Conservation (phyloP, 2,113 vertebrate species). For the Recurvirostra avosetta region DNA sequence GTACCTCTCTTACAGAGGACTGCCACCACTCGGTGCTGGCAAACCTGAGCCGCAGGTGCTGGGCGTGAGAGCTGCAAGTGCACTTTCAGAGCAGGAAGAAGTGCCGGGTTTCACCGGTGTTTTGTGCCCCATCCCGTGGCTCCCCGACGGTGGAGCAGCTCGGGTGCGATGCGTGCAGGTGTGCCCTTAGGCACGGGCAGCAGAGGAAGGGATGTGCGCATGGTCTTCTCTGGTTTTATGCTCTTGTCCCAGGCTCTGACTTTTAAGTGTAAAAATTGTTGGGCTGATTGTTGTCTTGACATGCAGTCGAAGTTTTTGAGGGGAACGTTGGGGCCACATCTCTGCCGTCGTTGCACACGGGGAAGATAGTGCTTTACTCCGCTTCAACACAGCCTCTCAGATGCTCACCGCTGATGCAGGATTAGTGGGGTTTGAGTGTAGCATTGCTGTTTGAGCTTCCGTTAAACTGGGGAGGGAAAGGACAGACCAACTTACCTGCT, state of each 20-base stretch:
- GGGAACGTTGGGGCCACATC: background rate
- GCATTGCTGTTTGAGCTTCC: accelerated
- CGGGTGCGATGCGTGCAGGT: accelerated
- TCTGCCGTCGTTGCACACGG: too few species aligned
- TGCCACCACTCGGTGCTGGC: background rate
- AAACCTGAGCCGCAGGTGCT: background rate
- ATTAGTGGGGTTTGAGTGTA: background rate
- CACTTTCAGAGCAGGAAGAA: background rate
- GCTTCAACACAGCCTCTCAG: accelerated
- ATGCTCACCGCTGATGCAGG: accelerated
- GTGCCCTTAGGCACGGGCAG: background rate
- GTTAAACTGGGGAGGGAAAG: background rate
- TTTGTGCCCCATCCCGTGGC: background rate
- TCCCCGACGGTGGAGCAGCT: background rate
- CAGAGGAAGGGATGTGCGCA: accelerated
- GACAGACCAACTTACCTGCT: background rate
- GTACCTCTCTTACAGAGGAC: too few species aligned
- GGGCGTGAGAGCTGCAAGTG: background rate
- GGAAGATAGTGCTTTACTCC: background rate
- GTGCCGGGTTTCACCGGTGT: accelerated
- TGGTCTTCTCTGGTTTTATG: background rate
- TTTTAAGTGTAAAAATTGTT: background rate
- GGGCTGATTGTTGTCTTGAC: too few species aligned
- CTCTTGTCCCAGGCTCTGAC: background rate
- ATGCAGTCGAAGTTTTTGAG: background rate